phyloP scores from a whole-genome alignment of 2,113 vertebrate genomes.

The Pollachius pollachius region DNA sequence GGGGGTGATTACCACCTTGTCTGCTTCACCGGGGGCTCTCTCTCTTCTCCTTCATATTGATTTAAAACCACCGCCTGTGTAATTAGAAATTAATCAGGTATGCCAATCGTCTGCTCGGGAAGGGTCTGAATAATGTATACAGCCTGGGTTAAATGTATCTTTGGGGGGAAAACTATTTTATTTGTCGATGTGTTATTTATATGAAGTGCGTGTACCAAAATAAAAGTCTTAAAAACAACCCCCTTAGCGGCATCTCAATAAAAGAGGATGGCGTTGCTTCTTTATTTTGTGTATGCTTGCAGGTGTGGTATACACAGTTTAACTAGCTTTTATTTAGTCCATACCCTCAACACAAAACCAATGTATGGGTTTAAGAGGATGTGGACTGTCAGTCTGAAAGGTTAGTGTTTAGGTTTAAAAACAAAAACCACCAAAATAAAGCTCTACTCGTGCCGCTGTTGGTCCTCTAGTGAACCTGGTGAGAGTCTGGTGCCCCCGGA shows the following conservation, averaged over 20 bases:
- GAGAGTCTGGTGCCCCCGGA: conserved; percentile 48
- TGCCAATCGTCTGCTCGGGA: conserved; percentile 12
- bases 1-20: conserved; percentile 60
- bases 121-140: not conserved
- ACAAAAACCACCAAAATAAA: not conserved
- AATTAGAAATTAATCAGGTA: conserved; percentile 65
- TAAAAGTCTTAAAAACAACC: too few species aligned
- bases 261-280: too few species aligned
- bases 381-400: conserved; percentile 34
- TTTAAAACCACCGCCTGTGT: conserved; percentile 49
- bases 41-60: conserved; percentile 59
- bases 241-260: too few species aligned
- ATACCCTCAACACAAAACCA: too few species aligned
- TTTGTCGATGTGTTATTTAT: too few species aligned
- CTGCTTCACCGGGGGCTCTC: conserved; percentile 64
- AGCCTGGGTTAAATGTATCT: too few species aligned
- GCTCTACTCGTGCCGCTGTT: conserved; percentile 22
- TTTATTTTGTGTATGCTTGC: too few species aligned
- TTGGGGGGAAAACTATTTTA: too few species aligned
- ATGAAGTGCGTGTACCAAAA: too few species aligned
- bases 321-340: too few species aligned
- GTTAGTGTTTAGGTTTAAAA: conserved; percentile 52
- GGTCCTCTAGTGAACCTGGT: conserved; percentile 59
- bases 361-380: conserved; percentile 16
- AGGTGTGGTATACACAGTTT: too few species aligned